These are phyloP conservation scores for Onychomys torridus DNA, from an alignment of 2,797 vertebrate species.

Conservation along the genomic window DNA sequence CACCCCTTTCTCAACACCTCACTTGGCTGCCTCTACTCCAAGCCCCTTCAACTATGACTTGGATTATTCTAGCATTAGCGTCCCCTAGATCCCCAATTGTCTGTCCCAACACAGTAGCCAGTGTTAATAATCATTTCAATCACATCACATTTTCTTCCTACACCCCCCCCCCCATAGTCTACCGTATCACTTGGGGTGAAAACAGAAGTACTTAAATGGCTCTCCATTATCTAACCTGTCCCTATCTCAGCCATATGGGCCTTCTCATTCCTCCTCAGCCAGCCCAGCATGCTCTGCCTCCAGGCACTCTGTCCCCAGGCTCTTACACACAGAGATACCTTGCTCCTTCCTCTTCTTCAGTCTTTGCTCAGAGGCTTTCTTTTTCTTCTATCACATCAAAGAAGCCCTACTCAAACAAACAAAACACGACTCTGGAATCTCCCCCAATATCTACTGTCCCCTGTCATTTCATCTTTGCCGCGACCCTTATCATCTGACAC, in stretches of 20 bases:
- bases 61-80: neutral
- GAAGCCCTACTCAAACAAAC: neutral
- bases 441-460: neutral
- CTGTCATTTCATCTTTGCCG: neutral
- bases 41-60: neutral
- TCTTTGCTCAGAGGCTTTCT: neutral
- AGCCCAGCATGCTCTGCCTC: neutral
- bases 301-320: neutral
- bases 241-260: rapidly evolving
- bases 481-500: neutral
- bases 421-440: neutral
- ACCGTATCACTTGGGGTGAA: neutral
- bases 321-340: neutral
- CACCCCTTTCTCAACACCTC: neutral
- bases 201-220: neutral
- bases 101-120: neutral
- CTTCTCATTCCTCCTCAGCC: no score
- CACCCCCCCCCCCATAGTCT: neutral
- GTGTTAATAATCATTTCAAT: neutral
- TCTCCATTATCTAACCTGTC: neutral
- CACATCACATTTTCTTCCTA: neutral
- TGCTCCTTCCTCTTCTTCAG: neutral
- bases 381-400: neutral
- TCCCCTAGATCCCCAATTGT: neutral
- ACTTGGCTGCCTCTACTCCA: neutral